These are phyloP conservation scores for Collichthys lucidus DNA, from an alignment of 2,113 vertebrate genomes.

Conservation along the genomic window DNA sequence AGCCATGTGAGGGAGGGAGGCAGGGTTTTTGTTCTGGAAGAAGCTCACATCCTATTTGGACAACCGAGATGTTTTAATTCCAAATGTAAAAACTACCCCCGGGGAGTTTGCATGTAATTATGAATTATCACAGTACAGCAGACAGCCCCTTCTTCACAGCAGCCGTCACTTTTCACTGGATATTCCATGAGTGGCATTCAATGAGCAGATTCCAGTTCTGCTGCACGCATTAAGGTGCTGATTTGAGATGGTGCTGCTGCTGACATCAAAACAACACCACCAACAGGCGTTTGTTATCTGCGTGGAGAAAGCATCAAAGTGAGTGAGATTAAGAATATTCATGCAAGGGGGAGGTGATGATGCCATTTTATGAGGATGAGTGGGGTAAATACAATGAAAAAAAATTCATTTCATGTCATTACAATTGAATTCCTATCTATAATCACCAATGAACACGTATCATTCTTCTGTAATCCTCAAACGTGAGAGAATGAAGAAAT, in stretches of 20 bases:
- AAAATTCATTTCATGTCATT: background rate
- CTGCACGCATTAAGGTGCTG: slow-evolving; percentile 11
- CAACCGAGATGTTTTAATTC: slow-evolving; percentile 71
- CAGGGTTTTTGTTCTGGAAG: slow-evolving; percentile 54
- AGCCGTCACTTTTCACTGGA: slow-evolving; percentile 41
- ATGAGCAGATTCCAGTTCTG: slow-evolving; percentile 36
- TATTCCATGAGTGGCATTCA: slow-evolving; percentile 49
- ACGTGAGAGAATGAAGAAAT: background rate
- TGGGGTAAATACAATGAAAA: background rate
- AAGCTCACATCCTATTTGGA: slow-evolving; percentile 69
- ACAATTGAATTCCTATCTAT: background rate
- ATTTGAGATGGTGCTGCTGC: slow-evolving; percentile 43
- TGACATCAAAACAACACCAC: slow-evolving; percentile 51
- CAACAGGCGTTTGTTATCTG: slow-evolving; percentile 20
- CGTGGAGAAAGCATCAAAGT: slow-evolving; percentile 29
- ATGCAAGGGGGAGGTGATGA: background rate
- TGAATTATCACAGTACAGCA: slow-evolving; percentile 75
- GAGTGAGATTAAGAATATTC: background rate
- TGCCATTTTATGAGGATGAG: slow-evolving; percentile 13
- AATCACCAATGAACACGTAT: background rate
- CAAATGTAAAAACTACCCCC: slow-evolving; percentile 59
- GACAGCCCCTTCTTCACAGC: slow-evolving; percentile 46
- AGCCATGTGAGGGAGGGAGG: slow-evolving; percentile 45
- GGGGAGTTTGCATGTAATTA: slow-evolving; percentile 79
- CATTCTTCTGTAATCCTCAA: background rate